Percentiles rank a stretch among this genome's conserved stretches.
Evolutionary conservation across 2,888 invertebrate genomes (phyloP).

Genomic region (Drosophila helvetica): DNA sequence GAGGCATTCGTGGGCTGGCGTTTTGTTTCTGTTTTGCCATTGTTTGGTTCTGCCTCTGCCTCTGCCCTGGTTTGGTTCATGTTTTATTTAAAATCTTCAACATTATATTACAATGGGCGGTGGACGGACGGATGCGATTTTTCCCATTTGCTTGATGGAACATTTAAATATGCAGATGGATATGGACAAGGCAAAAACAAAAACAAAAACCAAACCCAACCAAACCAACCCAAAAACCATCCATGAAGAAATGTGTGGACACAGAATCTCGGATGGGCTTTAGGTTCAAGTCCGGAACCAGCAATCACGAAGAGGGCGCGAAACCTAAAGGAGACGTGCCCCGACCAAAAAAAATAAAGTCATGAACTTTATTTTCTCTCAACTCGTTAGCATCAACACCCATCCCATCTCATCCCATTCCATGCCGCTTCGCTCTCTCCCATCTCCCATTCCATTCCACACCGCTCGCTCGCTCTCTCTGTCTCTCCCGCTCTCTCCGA

Average conservation of each 20-base stretch:
- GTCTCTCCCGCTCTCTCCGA: constrained; percentile 31
- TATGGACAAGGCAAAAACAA: constrained; percentile 26
- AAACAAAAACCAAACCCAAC: neutral
- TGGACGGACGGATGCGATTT: constrained; percentile 38
- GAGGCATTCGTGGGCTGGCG: constrained; percentile 2
- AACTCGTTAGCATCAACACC: constrained; percentile 70
- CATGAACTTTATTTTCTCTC: constrained; percentile 63
- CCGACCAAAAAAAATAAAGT: constrained; percentile 30
- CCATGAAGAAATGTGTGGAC: neutral
- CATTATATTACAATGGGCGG: constrained; percentile 63
- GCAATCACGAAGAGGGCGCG: constrained; percentile 29
- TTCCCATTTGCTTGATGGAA: constrained; percentile 51
- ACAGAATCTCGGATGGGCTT: neutral
- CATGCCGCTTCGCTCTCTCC: neutral
- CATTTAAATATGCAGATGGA: constrained; percentile 55
- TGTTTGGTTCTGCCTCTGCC: constrained; percentile 32
- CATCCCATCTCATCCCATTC: constrained; percentile 12
- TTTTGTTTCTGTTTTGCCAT: constrained; percentile 29
- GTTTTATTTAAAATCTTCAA: constrained; percentile 67
- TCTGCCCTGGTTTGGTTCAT: constrained; percentile 45
- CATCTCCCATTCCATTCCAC: neutral
- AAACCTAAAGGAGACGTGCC: constrained; percentile 21
- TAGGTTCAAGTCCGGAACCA: constrained; percentile 3
- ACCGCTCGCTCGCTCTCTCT: constrained; percentile 10
- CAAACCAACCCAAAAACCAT: constrained; percentile 10